A percentile compares a stretch with the other conserved stretches of the same genome.
These are phyloP conservation scores for Rhadina sibilatrix DNA, from an alignment of 2,113 vertebrate species.

Conservation along the genomic window DNA sequence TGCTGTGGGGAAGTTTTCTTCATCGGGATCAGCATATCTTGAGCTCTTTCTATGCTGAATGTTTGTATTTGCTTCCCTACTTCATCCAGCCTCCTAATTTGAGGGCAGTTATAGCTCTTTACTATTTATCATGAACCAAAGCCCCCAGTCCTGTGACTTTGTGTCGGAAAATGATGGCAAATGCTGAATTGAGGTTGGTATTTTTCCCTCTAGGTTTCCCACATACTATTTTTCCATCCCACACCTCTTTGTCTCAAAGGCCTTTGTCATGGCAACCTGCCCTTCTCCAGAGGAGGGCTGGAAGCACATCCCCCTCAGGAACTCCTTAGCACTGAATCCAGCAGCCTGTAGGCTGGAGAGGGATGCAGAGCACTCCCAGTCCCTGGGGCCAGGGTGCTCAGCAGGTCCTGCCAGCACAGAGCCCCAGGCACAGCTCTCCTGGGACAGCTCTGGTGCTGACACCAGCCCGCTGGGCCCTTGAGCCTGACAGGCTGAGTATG, in stretches of 20 bases:
- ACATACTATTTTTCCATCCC: conserved; percentile 40
- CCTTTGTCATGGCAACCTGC: conserved; percentile 60
- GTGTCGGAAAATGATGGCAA: not conserved
- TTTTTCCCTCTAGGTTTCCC: conserved; percentile 26
- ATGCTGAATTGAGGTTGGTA: not conserved
- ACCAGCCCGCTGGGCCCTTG: not conserved
- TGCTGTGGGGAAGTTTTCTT: not conserved
- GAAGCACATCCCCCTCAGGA: conserved; percentile 47
- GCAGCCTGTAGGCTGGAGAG: not conserved
- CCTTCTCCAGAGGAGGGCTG: conserved; percentile 54
- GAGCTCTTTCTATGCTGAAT: not conserved
- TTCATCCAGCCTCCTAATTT: not conserved
- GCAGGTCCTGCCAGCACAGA: not conserved
- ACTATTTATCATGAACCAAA: not conserved
- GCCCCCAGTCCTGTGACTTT: not conserved
- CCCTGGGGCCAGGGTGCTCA: not conserved
- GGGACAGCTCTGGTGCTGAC: not conserved
- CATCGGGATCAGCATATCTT: not conserved
- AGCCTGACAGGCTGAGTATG: not conserved
- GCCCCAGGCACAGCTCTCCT: not conserved
- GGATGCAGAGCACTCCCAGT: not conserved
- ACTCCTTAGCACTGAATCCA: not conserved
- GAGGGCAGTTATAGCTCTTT: not conserved
- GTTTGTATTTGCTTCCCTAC: not conserved
- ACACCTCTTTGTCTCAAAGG: conserved; percentile 51